A percentile compares a stretch with the other conserved stretches of the same genome.
Conservation (phyloP, 2,113 vertebrate genomes). For the Tragulus kanchil region DNA sequence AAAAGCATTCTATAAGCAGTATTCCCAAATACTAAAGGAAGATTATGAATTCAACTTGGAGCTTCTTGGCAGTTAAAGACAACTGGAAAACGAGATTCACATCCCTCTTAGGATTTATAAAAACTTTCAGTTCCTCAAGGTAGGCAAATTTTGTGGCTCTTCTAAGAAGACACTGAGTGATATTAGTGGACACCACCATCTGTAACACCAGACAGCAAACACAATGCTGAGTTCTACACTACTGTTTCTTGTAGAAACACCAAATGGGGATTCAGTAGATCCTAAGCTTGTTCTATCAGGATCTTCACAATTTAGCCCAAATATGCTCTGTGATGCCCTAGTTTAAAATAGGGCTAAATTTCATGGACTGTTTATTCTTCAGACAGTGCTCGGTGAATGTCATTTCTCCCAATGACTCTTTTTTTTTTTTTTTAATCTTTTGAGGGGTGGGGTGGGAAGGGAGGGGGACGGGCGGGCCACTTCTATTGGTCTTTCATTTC, state of each 20-base stretch:
- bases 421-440: too few species aligned
- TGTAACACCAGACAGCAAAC: neutral
- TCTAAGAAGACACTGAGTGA: conserved; percentile 22
- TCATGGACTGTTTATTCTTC: neutral
- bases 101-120: conserved; percentile 13
- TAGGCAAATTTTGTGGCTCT: conserved; percentile 33
- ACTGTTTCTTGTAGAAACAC: conserved; percentile 26
- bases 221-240: neutral
- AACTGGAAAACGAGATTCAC: conserved; percentile 29
- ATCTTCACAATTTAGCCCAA: neutral
- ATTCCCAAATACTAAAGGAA: conserved; percentile 41
- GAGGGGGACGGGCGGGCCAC: too few species aligned
- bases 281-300: conserved; percentile 12
- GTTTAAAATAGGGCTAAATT: neutral
- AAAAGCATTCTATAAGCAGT: conserved; percentile 54
- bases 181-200: neutral
- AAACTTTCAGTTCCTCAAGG: conserved; percentile 21
- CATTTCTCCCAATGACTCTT: conserved; percentile 34
- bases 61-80: conserved; percentile 39
- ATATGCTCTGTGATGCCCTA: conserved; percentile 3
- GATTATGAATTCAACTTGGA: conserved; percentile 26
- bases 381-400: neutral
- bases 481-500: too few species aligned
- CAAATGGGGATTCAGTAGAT: neutral
- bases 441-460: too few species aligned